Conservation (phyloP, 2,113 vertebrate species). For the Mastomys natalensis region DNA sequence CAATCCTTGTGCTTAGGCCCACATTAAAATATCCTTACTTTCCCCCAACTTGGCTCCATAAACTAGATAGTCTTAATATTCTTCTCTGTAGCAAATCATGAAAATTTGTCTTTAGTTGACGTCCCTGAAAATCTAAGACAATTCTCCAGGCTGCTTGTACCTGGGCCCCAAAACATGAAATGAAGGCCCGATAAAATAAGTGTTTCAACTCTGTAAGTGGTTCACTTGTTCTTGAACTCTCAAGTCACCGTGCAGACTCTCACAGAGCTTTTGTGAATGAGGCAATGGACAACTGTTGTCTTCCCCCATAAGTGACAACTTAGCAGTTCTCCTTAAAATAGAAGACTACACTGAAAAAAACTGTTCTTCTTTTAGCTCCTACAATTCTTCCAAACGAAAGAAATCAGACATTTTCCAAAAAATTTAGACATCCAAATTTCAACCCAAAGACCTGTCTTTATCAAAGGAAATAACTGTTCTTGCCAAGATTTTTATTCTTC, state of each 20-base stretch:
- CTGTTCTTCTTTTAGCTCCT: slow-evolving; percentile 80
- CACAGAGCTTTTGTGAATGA: slow-evolving; percentile 83
- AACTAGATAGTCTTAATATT: neutral
- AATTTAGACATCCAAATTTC: slow-evolving; percentile 86
- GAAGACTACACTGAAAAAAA: slow-evolving; percentile 79
- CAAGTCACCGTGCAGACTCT: slow-evolving; percentile 62
- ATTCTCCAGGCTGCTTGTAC: neutral
- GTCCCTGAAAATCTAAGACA: neutral
- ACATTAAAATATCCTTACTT: neutral
- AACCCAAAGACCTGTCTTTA: slow-evolving; percentile 85
- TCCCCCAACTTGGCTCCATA: neutral
- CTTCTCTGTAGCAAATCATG: neutral
- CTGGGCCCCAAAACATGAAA: neutral
- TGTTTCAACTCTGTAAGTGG: neutral
- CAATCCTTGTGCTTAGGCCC: neutral
- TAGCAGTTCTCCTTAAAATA: slow-evolving; percentile 85
- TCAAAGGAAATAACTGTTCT: slow-evolving; percentile 82
- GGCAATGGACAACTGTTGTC: slow-evolving; percentile 64
- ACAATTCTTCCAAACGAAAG: slow-evolving; percentile 82
- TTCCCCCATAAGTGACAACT: slow-evolving; percentile 79
- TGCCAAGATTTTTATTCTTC: slow-evolving; percentile 85
- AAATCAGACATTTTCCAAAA: slow-evolving; percentile 81
- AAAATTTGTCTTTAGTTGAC: neutral
- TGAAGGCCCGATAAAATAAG: neutral
- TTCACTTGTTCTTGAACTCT: neutral